Evolutionary conservation across 2,797 vertebrate species (phyloP).

Genomic region (Steatocranus sp.): DNA sequence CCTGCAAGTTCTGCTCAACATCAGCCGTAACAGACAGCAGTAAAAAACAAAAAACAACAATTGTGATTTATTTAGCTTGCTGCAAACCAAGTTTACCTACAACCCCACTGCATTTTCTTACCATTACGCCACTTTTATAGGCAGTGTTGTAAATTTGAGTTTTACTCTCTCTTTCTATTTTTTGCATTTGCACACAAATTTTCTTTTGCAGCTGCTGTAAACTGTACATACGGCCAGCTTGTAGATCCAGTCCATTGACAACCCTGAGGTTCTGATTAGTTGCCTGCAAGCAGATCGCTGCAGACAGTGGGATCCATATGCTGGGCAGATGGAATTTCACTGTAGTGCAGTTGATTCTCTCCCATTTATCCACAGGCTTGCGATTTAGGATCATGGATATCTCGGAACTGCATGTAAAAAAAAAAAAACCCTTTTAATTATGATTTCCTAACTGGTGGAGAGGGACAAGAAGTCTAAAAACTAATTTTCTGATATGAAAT

Average conservation of each 20-base stretch:
- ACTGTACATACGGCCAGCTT: slow-evolving; percentile 60
- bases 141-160: not conserved
- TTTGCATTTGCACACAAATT: not conserved
- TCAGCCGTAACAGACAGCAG: fast-evolving
- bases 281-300: slow-evolving; percentile 71
- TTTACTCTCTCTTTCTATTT: not conserved
- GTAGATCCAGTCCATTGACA: slow-evolving; percentile 69
- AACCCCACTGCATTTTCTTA: not conserved
- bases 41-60: not conserved
- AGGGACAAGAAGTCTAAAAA: not conserved
- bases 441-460: not conserved
- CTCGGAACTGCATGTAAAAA: not conserved
- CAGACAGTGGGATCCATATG: slow-evolving; percentile 26
- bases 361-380: not conserved
- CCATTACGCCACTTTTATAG: not conserved
- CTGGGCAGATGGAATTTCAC: slow-evolving; percentile 55
- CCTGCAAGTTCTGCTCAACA: not conserved
- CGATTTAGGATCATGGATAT: slow-evolving; percentile 61
- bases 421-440: not conserved
- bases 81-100: not conserved
- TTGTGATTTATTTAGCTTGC: not conserved
- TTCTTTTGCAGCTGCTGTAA: not conserved
- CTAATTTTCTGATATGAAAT: fast-evolving
- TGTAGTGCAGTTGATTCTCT: slow-evolving; percentile 63
- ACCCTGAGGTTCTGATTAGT: fast-evolving